These are phyloP conservation scores for Xiphorhynchus erythropygius DNA, from an alignment of 2,797 vertebrate genomes.

Conservation along the genomic window DNA sequence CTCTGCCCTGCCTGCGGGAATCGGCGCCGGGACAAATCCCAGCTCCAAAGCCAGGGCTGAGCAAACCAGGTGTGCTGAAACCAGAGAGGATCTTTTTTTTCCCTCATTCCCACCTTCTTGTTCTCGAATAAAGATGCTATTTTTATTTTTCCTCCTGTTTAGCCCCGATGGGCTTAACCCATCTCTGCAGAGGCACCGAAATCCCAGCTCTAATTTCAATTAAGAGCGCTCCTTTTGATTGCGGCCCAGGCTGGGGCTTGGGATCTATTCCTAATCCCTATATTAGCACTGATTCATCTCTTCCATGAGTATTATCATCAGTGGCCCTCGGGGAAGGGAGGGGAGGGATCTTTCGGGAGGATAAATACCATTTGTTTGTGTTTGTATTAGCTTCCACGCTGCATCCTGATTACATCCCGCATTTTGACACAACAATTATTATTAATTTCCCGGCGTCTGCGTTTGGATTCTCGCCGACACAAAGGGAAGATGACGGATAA, in stretches of 20 bases:
- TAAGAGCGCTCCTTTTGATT: constrained; percentile 54
- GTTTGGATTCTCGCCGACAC: constrained; percentile 69
- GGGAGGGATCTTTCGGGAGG: constrained; percentile 68
- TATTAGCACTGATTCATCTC: constrained; percentile 73
- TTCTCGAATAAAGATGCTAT: constrained; percentile 53
- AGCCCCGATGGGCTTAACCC: constrained; percentile 55
- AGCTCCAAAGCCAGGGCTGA: neutral
- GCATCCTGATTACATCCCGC: constrained; percentile 75
- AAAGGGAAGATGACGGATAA: constrained; percentile 73
- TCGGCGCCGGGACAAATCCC: neutral
- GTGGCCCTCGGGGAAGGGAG: constrained; percentile 49
- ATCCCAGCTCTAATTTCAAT: constrained; percentile 78
- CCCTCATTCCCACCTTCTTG: neutral
- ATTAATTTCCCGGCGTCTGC: constrained; percentile 77
- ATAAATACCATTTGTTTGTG: constrained; percentile 81
- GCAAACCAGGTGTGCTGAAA: neutral
- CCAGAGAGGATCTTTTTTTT: neutral
- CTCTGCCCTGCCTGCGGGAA: neutral
- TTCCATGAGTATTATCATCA: constrained; percentile 61
- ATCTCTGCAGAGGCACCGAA: constrained; percentile 67
- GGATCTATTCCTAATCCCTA: constrained; percentile 73
- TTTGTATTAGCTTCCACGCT: constrained; percentile 75
- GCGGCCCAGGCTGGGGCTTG: constrained; percentile 29
- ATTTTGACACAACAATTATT: constrained; percentile 77
- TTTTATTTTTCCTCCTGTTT: constrained; percentile 62